phyloP scores from a whole-genome alignment of 2,888 invertebrate species.

The Griposia aprilina region DNA sequence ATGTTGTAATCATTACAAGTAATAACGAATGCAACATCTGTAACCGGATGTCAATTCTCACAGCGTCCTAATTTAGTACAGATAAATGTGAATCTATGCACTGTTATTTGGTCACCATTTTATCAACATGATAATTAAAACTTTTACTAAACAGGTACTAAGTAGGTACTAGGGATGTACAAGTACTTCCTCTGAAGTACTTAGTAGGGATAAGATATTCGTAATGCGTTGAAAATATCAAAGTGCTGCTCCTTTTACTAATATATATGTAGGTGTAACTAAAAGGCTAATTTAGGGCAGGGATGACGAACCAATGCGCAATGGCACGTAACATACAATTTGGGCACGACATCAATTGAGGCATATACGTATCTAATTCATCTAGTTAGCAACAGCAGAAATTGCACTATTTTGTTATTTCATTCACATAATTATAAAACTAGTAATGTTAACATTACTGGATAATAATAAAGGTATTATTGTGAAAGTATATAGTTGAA shows the following conservation, averaged over 20 bases:
- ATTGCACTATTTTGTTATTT: too few species aligned
- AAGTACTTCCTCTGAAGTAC: background rate
- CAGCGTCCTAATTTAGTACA: constrained; percentile 20
- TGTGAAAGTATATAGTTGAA: too few species aligned
- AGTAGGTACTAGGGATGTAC: background rate
- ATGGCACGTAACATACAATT: too few species aligned
- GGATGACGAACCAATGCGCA: too few species aligned
- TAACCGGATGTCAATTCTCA: constrained; percentile 22
- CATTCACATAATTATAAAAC: too few species aligned
- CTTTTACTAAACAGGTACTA: background rate
- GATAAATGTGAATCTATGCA: constrained; percentile 7
- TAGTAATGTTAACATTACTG: too few species aligned
- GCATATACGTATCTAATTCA: too few species aligned
- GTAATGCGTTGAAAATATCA: background rate
- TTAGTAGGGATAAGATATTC: background rate
- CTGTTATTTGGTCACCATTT: background rate
- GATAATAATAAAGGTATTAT: too few species aligned
- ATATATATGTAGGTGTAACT: too few species aligned
- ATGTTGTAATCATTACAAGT: constrained; percentile 19
- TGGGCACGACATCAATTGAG: too few species aligned
- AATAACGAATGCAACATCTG: constrained; percentile 35
- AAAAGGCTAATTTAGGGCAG: too few species aligned
- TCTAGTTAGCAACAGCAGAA: too few species aligned
- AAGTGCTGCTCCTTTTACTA: background rate
- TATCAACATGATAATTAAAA: background rate